Evolutionary conservation across 1,140 invertebrate species (phyloP).

Genomic region (Apis florea): DNA sequence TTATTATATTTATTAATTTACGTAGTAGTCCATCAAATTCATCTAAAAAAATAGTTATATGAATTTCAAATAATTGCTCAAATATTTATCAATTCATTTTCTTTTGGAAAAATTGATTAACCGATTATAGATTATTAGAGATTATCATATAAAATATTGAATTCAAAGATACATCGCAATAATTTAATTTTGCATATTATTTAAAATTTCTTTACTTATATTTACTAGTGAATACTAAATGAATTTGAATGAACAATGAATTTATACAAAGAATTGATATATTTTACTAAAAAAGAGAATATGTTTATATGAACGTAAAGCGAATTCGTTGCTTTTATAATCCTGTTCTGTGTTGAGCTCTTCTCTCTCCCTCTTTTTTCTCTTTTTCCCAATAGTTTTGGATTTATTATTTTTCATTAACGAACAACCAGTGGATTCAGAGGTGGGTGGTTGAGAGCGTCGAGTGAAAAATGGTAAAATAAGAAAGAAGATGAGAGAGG

Average conservation of each 20-base stretch:
- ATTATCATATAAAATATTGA: neutral
- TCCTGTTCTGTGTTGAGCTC: too few species aligned
- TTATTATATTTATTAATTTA: neutral
- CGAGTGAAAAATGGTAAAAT: slow-evolving; percentile 45
- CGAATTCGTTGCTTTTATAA: neutral
- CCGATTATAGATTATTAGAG: neutral
- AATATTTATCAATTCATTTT: neutral
- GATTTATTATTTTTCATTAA: slow-evolving; percentile 48
- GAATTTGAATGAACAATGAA: neutral
- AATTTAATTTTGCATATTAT: neutral
- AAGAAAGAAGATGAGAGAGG: slow-evolving; percentile 11
- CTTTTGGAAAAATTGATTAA: neutral
- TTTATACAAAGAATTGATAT: neutral
- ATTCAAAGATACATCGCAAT: too few species aligned
- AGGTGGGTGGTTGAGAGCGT: neutral
- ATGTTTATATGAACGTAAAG: neutral
- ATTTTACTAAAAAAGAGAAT: neutral
- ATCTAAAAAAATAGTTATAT: neutral
- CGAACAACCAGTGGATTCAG: slow-evolving; percentile 8
- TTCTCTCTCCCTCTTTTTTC: neutral
- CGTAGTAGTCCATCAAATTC: neutral
- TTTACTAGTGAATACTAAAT: neutral
- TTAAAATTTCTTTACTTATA: neutral
- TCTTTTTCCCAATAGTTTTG: slow-evolving; percentile 17
- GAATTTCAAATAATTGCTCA: neutral